A percentile compares a stretch with the other conserved stretches of the same genome.
Evolutionary conservation across 2,888 invertebrate genomes (phyloP).

Genomic region (Stramonita haemastoma): DNA sequence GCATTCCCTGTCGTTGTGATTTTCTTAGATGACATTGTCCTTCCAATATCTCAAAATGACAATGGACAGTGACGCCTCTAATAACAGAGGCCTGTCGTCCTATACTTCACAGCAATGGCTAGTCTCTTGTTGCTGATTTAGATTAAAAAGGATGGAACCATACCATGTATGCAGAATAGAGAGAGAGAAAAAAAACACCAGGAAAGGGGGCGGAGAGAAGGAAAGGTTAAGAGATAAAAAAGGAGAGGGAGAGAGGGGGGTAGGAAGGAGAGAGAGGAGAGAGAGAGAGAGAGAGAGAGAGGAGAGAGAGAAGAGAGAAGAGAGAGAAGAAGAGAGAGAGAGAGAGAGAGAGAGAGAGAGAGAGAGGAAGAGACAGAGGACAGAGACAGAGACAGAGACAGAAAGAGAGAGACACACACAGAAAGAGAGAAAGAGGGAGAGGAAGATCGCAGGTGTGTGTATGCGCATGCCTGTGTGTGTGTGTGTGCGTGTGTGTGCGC

Average conservation of each 20-base stretch:
- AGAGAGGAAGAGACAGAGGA: not conserved
- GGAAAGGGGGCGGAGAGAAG: not conserved
- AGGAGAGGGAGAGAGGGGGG: not conserved
- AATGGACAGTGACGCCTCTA: too few species aligned
- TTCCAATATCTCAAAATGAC: too few species aligned
- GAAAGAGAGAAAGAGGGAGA: not conserved
- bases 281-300: not conserved
- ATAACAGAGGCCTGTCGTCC: too few species aligned
- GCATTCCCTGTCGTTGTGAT: too few species aligned
- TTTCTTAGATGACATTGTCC: too few species aligned
- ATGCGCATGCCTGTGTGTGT: too few species aligned
- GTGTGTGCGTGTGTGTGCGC: too few species aligned
- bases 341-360: conserved; percentile 21
- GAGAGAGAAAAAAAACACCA: not conserved
- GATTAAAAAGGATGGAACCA: too few species aligned
- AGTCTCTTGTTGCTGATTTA: too few species aligned
- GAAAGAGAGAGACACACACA: not conserved
- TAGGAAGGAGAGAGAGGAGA: not conserved
- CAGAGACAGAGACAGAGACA: not conserved
- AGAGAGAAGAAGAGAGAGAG: not conserved
- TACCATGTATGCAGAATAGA: not conserved
- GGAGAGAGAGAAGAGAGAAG: not conserved
- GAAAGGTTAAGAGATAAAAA: not conserved
- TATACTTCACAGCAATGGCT: too few species aligned
- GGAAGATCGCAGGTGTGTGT: not conserved